These are phyloP conservation scores for Coelinius sp. DNA, from an alignment of 2,888 invertebrate species.

Conservation along the genomic window DNA sequence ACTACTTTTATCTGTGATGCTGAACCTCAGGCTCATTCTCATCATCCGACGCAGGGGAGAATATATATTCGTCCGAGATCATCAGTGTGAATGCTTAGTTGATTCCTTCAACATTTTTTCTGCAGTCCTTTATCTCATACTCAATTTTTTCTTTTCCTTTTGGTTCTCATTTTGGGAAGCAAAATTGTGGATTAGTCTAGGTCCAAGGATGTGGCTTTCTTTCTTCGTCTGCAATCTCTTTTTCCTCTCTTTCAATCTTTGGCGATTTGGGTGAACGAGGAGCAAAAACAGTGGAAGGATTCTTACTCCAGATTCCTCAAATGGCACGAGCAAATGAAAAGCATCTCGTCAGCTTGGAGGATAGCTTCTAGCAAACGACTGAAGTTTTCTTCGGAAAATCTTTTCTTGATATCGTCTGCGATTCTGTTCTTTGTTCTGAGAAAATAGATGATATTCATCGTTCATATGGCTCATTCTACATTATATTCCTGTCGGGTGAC, in stretches of 20 bases:
- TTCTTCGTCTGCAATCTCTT: not conserved
- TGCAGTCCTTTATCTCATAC: not conserved
- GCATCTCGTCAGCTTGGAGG: conserved; percentile 24
- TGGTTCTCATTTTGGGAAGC: conserved; percentile 1
- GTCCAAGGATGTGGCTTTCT: conserved; percentile 1
- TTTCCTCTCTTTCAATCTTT: conserved; percentile 13
- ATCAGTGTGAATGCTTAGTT: not conserved
- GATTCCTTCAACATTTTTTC: not conserved
- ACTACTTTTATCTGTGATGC: not conserved
- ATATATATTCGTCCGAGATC: conserved; percentile 10
- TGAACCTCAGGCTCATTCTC: conserved; percentile 19
- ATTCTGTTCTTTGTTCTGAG: not conserved
- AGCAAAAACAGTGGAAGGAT: not conserved
- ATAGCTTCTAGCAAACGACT: not conserved
- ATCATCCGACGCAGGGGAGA: not conserved
- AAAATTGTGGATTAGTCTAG: conserved; percentile 22
- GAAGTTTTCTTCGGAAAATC: not conserved
- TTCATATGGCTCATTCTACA: too few relatives aligned
- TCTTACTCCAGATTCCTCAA: conserved; percentile 8
- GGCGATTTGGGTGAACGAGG: conserved; percentile 4
- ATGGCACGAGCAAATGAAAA: conserved; percentile 30
- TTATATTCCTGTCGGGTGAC: too few relatives aligned
- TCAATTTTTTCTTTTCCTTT: not conserved
- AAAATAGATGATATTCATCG: not conserved
- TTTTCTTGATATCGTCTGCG: not conserved